Conservation (phyloP, 1,140 invertebrate species). For the Paraescarpia echinospica region DNA sequence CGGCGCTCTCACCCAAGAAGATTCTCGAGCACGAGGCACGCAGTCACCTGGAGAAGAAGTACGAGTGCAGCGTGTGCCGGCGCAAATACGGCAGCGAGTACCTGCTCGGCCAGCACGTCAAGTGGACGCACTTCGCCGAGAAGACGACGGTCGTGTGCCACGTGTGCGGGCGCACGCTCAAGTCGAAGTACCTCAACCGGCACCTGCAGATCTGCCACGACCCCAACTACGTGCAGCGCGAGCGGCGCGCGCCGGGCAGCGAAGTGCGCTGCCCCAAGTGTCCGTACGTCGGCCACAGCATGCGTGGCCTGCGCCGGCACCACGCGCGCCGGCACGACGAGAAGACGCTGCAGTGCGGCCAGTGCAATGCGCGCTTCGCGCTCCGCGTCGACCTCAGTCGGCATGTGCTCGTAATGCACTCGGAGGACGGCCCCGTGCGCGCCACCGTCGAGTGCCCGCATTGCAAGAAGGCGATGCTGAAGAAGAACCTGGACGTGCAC, state of each 20-base stretch:
- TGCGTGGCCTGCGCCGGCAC: background rate
- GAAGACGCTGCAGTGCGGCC: background rate
- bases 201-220: background rate
- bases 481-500: conserved; percentile 7
- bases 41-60: background rate
- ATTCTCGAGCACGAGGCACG: background rate
- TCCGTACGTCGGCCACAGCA: background rate
- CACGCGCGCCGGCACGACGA: conserved; percentile 1
- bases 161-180: background rate
- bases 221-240: background rate
- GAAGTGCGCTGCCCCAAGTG: background rate
- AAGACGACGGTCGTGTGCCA: background rate
- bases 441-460: background rate
- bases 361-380: conserved; percentile 9
- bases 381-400: conserved; percentile 6
- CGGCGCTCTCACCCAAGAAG: background rate
- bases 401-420: background rate
- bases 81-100: background rate
- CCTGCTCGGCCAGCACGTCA: background rate
- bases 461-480: conserved; percentile 10
- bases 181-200: background rate
- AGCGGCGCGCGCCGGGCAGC: background rate
- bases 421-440: background rate
- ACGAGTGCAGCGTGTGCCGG: background rate
- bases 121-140: conserved; percentile 2